Evolutionary conservation across 2,113 vertebrate species (phyloP).

Genomic region (Corvus moneduloides): DNA sequence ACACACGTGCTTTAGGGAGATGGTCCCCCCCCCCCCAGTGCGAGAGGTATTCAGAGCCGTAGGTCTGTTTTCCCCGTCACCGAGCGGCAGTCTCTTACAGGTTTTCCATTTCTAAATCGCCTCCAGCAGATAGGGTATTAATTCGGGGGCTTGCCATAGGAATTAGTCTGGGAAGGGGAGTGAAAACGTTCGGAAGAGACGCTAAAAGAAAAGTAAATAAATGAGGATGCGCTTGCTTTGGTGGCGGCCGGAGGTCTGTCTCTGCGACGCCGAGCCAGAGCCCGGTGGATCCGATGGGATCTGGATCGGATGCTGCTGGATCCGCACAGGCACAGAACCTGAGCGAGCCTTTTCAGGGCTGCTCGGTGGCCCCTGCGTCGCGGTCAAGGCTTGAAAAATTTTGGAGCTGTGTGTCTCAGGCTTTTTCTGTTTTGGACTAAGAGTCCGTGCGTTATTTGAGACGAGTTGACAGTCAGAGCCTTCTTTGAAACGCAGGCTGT

Average conservation of each 20-base stretch:
- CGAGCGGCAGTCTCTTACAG: fast-evolving
- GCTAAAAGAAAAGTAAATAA: background rate
- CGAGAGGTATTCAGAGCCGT: too few relatives aligned
- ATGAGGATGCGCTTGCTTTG: fast-evolving
- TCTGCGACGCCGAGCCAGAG: background rate
- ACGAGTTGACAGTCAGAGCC: background rate
- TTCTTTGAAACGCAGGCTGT: background rate
- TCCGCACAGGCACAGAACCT: background rate
- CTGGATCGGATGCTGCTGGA: background rate
- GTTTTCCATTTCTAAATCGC: background rate
- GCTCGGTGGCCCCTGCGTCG: background rate
- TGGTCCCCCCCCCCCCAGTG: background rate
- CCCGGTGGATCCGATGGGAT: background rate
- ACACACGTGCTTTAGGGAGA: background rate
- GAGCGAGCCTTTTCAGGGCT: background rate
- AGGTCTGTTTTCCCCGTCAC: background rate
- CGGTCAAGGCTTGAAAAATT: background rate
- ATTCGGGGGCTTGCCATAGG: background rate
- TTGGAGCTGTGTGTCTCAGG: background rate
- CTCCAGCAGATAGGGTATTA: background rate
- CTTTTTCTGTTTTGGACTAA: background rate
- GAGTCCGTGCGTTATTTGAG: background rate
- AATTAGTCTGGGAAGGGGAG: background rate
- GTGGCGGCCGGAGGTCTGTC: background rate
- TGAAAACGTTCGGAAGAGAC: background rate